Evolutionary conservation across 2,113 vertebrate genomes (phyloP).

Genomic region (Pyxicephalus adspersus): DNA sequence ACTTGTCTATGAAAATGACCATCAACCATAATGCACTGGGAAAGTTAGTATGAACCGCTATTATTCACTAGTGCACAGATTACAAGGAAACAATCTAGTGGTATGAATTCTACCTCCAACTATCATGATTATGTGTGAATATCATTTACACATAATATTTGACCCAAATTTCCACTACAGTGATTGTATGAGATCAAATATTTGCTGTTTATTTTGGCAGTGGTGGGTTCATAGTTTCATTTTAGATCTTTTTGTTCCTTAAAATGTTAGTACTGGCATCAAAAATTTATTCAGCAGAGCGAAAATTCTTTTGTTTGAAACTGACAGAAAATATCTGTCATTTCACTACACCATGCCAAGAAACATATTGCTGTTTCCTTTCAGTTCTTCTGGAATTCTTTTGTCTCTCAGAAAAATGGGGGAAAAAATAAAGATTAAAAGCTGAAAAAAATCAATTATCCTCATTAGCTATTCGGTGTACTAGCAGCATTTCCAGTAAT

Average conservation of each 20-base stretch:
- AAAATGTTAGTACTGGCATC: conserved; percentile 51
- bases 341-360: conserved; percentile 14
- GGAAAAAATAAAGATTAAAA: conserved; percentile 45
- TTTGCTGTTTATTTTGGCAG: conserved; percentile 32
- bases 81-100: not conserved
- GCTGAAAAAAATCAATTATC: conserved; percentile 33
- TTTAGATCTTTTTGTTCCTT: conserved; percentile 24
- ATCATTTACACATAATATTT: not conserved
- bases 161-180: not conserved
- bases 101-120: not conserved
- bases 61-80: not conserved
- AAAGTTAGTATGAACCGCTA: too few relatives aligned
- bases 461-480: conserved; percentile 24
- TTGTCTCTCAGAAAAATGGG: conserved; percentile 9
- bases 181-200: not conserved
- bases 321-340: conserved; percentile 33
- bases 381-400: conserved; percentile 32
- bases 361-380: conserved; percentile 49
- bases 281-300: conserved; percentile 9
- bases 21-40: too few relatives aligned
- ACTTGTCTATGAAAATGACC: too few relatives aligned
- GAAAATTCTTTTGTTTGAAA: conserved; percentile 51
- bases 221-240: not conserved
- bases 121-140: not conserved
- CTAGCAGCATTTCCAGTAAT: conserved; percentile 37